Conservation (phyloP, 2,113 vertebrate genomes). For the Corythornis vintsioides region DNA sequence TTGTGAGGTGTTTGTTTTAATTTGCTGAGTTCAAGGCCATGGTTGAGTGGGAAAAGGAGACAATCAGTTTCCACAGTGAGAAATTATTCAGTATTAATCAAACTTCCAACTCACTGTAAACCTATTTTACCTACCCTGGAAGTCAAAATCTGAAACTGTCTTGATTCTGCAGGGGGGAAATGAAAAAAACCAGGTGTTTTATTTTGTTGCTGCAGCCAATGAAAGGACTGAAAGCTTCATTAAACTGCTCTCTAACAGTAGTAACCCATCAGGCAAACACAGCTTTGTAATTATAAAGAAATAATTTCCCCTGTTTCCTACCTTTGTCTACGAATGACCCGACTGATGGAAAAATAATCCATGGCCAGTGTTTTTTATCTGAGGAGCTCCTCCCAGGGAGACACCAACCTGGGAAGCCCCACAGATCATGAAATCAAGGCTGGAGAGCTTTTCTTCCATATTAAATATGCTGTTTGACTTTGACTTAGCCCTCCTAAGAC, state of each 20-base stretch:
- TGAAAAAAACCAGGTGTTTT: background rate
- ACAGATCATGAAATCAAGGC: background rate
- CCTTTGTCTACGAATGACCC: background rate
- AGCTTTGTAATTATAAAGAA: background rate
- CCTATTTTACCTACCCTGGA: background rate
- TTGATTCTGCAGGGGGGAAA: too few relatives aligned
- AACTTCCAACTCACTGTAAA: background rate
- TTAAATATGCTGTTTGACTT: background rate
- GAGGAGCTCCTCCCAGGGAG: background rate
- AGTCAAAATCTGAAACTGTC: background rate
- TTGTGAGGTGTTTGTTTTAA: background rate
- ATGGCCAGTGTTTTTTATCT: fast-evolving
- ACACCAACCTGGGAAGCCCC: fast-evolving
- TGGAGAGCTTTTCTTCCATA: background rate
- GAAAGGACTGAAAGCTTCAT: background rate
- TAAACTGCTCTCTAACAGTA: background rate
- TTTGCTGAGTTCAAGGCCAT: background rate
- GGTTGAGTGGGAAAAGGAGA: background rate
- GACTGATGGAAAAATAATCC: background rate
- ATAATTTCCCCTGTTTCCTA: background rate
- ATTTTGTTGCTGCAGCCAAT: background rate
- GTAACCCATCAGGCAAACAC: background rate
- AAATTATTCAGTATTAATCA: background rate
- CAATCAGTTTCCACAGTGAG: background rate
- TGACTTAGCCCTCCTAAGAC: background rate